Conservation (phyloP, 1,140 invertebrate genomes). For the Nephotettix cincticeps region DNA sequence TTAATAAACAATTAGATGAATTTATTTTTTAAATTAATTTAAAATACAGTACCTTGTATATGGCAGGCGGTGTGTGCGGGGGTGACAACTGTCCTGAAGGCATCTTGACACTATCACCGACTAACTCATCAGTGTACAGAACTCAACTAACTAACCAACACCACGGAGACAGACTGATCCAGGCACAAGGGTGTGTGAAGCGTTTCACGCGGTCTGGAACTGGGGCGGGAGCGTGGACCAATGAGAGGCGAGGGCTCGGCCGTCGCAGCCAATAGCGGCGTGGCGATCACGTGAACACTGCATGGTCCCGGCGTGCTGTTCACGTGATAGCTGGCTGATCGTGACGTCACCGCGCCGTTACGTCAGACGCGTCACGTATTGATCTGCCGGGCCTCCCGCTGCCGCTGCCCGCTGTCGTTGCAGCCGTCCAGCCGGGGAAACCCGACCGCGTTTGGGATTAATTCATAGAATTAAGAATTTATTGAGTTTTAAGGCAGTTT, state of each 20-base stretch:
- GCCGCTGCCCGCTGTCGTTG: conserved; percentile 43
- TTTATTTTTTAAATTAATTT: not conserved
- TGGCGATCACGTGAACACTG: conserved; percentile 44
- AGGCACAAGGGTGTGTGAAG: conserved; percentile 37
- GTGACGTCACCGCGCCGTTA: conserved; percentile 49
- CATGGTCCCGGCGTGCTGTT: conserved; percentile 53
- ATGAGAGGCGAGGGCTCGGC: conserved; percentile 50
- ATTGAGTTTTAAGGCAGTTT: too few relatives aligned
- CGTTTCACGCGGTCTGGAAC: conserved; percentile 41
- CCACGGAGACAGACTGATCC: not conserved
- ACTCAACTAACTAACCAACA: not conserved
- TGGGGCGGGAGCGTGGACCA: conserved; percentile 40
- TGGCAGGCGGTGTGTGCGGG: not conserved
- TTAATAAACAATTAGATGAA: too few relatives aligned
- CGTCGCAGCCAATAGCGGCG: conserved; percentile 45
- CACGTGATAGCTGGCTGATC: conserved; percentile 52
- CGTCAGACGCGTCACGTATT: conserved; percentile 18
- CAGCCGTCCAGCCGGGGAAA: too few relatives aligned
- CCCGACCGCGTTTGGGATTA: too few relatives aligned
- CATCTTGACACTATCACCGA: too few relatives aligned
- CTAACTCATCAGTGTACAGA: too few relatives aligned
- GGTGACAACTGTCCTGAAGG: not conserved
- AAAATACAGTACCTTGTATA: conserved; percentile 5
- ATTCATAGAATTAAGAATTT: too few relatives aligned
- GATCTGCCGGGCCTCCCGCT: conserved; percentile 46